These are phyloP conservation scores for Emydura subglobosa DNA, from an alignment of 2,113 vertebrate genomes.

Conservation along the genomic window DNA sequence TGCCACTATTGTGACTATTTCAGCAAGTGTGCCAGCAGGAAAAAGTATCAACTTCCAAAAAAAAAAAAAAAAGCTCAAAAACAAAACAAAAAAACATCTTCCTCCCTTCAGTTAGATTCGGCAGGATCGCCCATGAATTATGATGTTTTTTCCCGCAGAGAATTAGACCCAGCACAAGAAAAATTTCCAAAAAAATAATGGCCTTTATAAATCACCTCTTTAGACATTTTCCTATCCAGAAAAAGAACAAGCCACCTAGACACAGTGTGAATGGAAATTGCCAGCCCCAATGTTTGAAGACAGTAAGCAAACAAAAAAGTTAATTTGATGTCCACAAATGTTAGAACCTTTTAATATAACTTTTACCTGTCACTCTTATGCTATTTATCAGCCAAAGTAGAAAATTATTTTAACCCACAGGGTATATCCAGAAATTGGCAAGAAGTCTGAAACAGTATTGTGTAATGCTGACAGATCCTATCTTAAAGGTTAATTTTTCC, in stretches of 20 bases:
- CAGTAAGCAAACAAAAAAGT: background rate
- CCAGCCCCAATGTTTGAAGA: background rate
- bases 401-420: background rate
- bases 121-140: background rate
- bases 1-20: background rate
- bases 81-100: background rate
- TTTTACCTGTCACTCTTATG: background rate
- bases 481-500: background rate
- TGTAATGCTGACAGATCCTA: background rate
- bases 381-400: background rate
- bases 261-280: background rate
- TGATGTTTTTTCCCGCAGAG: no score
- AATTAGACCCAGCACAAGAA: background rate
- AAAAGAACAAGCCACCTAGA: background rate
- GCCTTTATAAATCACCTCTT: background rate
- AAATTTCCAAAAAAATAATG: background rate
- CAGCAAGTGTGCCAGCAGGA: rapidly evolving
- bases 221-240: background rate
- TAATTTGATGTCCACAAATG: background rate
- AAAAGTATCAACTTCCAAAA: background rate
- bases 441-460: background rate
- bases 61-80: no score
- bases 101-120: background rate
- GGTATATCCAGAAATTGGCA: background rate
- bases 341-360: background rate